Evolutionary conservation across 2,888 invertebrate genomes (phyloP).

Genomic region (Aporophyla lueneburgensis): DNA sequence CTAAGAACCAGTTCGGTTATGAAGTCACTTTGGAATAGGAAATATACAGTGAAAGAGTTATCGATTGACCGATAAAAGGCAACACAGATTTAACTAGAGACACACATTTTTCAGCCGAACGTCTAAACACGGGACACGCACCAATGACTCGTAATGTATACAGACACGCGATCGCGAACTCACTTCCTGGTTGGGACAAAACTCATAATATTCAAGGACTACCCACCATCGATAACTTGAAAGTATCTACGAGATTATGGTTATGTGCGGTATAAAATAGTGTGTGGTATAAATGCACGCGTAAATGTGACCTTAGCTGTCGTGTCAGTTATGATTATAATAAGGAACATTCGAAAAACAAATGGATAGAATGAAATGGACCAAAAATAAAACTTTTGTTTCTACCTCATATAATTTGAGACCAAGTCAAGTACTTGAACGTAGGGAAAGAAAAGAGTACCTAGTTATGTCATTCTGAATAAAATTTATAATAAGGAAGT

Average conservation of each 20-base stretch:
- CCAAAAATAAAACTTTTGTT: neutral
- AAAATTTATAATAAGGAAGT: neutral
- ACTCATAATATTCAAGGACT: slow-evolving; percentile 84
- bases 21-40: neutral
- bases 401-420: neutral
- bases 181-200: slow-evolving; percentile 81
- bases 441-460: neutral
- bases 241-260: slow-evolving; percentile 69
- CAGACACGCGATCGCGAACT: slow-evolving; percentile 79
- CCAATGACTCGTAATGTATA: slow-evolving; percentile 73
- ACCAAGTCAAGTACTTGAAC: neutral
- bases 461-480: neutral
- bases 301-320: slow-evolving; percentile 37
- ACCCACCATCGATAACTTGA: slow-evolving; percentile 73
- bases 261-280: no score
- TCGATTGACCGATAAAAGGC: slow-evolving; percentile 81
- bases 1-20: neutral
- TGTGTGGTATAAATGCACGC: slow-evolving; percentile 39
- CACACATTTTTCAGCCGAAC: slow-evolving; percentile 79
- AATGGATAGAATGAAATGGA: neutral
- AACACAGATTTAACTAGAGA: slow-evolving; percentile 67
- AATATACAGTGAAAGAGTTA: slow-evolving; percentile 57
- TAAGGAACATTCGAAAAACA: neutral
- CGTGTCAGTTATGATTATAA: neutral
- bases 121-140: slow-evolving; percentile 80